These are phyloP conservation scores for Ormia ochracea DNA, from an alignment of 2,888 invertebrate genomes.

Conservation along the genomic window DNA sequence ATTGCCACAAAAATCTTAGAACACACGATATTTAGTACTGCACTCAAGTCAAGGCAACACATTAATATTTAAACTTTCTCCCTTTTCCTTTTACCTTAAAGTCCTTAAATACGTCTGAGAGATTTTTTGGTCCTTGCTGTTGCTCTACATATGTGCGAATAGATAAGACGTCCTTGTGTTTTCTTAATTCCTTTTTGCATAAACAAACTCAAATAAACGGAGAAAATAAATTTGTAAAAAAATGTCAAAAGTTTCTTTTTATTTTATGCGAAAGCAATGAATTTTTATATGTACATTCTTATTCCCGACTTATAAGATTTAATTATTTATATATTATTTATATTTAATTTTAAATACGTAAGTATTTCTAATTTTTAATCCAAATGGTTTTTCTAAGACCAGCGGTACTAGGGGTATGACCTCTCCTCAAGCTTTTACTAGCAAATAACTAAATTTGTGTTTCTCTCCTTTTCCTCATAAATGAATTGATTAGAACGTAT, in stretches of 20 bases:
- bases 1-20: slow-evolving; percentile 51
- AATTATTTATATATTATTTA: background rate
- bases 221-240: background rate
- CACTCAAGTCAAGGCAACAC: slow-evolving; percentile 3
- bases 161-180: slow-evolving; percentile 3
- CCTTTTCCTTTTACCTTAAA: background rate
- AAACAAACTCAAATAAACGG: background rate
- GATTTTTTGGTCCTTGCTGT: background rate
- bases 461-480: too few relatives aligned
- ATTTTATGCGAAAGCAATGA: background rate
- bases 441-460: too few relatives aligned
- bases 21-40: slow-evolving; percentile 60
- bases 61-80: background rate
- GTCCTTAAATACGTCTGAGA: slow-evolving; percentile 6
- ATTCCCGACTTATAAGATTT: background rate
- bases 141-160: background rate
- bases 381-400: too few relatives aligned
- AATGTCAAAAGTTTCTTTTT: background rate
- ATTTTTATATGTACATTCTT: background rate
- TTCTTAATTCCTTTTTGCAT: slow-evolving; percentile 1
- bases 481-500: too few relatives aligned
- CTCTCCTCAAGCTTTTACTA: too few relatives aligned
- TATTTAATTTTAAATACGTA: too few relatives aligned
- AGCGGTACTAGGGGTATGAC: too few relatives aligned
- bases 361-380: too few relatives aligned